Conservation (phyloP, 2,113 vertebrate genomes). For the Ascaphus truei region DNA sequence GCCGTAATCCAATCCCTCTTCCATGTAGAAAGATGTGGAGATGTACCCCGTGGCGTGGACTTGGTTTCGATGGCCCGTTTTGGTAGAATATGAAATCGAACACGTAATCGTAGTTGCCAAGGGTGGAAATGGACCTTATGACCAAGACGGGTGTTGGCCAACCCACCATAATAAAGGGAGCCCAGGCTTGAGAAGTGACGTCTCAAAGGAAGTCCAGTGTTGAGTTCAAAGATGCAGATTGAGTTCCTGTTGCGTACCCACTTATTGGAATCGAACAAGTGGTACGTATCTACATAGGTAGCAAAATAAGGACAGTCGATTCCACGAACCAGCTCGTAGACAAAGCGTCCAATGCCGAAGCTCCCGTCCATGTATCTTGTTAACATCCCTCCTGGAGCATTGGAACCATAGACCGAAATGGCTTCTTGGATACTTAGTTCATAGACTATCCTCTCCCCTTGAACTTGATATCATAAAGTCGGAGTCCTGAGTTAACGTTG, state of each 20-base stretch:
- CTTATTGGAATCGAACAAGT: slow-evolving; percentile 54
- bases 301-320: slow-evolving; percentile 78
- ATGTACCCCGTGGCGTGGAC: slow-evolving; percentile 81
- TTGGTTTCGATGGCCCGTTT: slow-evolving; percentile 75
- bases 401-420: slow-evolving; percentile 75
- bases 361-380: slow-evolving; percentile 81
- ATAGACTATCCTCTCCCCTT: slow-evolving; percentile 71
- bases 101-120: slow-evolving; percentile 81
- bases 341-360: slow-evolving; percentile 74
- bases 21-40: slow-evolving; percentile 63
- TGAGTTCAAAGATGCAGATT: slow-evolving; percentile 86
- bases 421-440: slow-evolving; percentile 86
- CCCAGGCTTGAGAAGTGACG: slow-evolving; percentile 77
- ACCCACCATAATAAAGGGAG: slow-evolving; percentile 68
- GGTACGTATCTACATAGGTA: slow-evolving; percentile 62
- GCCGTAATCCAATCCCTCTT: slow-evolving; percentile 59
- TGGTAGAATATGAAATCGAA: slow-evolving; percentile 87
- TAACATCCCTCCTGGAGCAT: slow-evolving; percentile 69
- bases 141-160: slow-evolving; percentile 77
- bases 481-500: slow-evolving; percentile 70
- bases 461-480: slow-evolving; percentile 75
- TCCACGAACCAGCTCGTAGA: slow-evolving; percentile 72
- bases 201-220: slow-evolving; percentile 71
- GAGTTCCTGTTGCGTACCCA: slow-evolving; percentile 58
- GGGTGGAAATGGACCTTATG: slow-evolving; percentile 68